Evolutionary conservation across 2,888 invertebrate genomes (phyloP).

Genomic region (Dione juno): DNA sequence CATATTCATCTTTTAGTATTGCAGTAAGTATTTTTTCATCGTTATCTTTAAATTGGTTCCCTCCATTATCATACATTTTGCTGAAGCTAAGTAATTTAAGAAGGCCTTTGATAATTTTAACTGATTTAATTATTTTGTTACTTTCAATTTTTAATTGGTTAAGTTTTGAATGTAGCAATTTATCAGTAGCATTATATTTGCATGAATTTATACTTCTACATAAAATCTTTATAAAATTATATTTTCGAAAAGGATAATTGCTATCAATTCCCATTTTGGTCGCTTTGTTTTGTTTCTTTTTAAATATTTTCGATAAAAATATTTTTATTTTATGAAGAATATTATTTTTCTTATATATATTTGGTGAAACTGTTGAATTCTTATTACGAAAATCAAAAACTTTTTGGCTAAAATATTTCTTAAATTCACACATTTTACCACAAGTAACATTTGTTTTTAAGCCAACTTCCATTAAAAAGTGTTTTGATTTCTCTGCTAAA

Average conservation of each 20-base stretch:
- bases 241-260: constrained; percentile 46
- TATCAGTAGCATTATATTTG: constrained; percentile 51
- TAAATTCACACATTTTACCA: constrained; percentile 38
- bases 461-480: not conserved
- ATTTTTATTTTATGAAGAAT: constrained; percentile 60
- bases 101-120: constrained; percentile 64
- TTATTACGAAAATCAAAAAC: constrained; percentile 40
- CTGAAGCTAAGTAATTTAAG: constrained; percentile 36
- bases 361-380: constrained; percentile 35
- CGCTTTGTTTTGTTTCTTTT: constrained; percentile 41
- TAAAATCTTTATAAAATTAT: constrained; percentile 56
- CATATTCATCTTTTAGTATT: constrained; percentile 56
- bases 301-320: constrained; percentile 60
- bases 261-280: constrained; percentile 39
- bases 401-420: constrained; percentile 23
- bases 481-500: not conserved
- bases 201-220: constrained; percentile 62
- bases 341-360: constrained; percentile 51
- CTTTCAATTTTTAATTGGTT: constrained; percentile 60
- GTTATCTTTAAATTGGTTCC: constrained; percentile 41
- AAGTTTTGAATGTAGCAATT: constrained; percentile 57
- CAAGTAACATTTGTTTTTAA: constrained; percentile 39
- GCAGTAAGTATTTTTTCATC: constrained; percentile 58
- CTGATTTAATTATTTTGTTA: constrained; percentile 57
- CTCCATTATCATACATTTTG: constrained; percentile 36